Evolutionary conservation across 2,888 invertebrate species (phyloP).

Genomic region (Syrista parreyssii): DNA sequence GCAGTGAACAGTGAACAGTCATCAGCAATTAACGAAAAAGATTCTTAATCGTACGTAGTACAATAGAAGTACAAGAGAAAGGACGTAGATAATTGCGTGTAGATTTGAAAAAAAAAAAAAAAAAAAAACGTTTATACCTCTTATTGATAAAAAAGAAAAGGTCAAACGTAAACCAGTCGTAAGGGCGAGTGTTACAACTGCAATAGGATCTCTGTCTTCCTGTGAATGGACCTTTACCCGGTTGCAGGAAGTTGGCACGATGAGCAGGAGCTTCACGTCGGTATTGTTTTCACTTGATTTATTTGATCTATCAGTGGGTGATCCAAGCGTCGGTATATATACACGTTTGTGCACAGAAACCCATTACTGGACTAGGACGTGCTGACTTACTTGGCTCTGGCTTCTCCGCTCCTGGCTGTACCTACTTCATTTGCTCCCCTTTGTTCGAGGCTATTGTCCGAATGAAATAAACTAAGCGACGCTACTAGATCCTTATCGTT

Average conservation of each 20-base stretch:
- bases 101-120: neutral
- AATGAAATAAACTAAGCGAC: constrained; percentile 18
- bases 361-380: constrained; percentile 1
- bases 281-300: constrained; percentile 10
- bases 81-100: neutral
- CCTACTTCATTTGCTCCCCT: constrained; percentile 32
- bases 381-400: constrained; percentile 2
- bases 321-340: neutral
- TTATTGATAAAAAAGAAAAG: neutral
- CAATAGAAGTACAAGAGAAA: neutral
- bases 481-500: neutral
- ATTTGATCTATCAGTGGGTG: neutral
- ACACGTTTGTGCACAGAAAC: neutral
- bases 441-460: constrained; percentile 23
- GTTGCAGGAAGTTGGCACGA: neutral
- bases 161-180: neutral
- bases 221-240: neutral
- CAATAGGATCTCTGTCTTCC: neutral
- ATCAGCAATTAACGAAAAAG: neutral
- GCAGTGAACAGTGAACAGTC: neutral
- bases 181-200: neutral
- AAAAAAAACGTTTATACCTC: neutral
- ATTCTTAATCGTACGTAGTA: neutral
- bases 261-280: neutral
- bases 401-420: neutral